Evolutionary conservation across 2,888 invertebrate genomes (phyloP).

Genomic region (Rhodophaea formosa): DNA sequence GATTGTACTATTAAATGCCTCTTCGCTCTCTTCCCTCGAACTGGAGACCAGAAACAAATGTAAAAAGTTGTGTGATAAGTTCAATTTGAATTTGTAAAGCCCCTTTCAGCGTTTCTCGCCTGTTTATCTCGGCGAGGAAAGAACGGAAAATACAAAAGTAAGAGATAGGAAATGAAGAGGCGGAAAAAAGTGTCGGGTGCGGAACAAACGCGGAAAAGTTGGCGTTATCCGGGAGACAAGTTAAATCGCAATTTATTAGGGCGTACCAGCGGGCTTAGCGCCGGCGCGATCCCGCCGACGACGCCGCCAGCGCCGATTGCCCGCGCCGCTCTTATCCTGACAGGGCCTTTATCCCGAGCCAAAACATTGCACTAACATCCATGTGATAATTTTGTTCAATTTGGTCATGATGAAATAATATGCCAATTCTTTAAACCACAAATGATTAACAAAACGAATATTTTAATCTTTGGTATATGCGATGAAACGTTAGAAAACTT

Average conservation of each 20-base stretch:
- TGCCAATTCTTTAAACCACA: too few species aligned
- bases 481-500: too few species aligned
- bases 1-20: slow-evolving; percentile 82
- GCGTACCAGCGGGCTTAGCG: slow-evolving; percentile 74
- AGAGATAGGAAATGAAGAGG: slow-evolving; percentile 82
- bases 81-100: slow-evolving; percentile 82
- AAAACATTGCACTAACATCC: neutral
- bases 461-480: too few species aligned
- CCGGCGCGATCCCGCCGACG: slow-evolving; percentile 35
- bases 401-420: too few species aligned
- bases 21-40: slow-evolving; percentile 78
- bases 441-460: too few species aligned
- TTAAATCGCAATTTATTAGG: slow-evolving; percentile 81
- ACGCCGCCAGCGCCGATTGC: slow-evolving; percentile 33
- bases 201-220: slow-evolving; percentile 80
- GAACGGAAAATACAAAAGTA: slow-evolving; percentile 81
- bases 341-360: neutral
- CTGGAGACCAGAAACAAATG: slow-evolving; percentile 81
- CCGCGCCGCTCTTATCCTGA: slow-evolving; percentile 22
- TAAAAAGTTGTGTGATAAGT: slow-evolving; percentile 82
- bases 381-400: neutral
- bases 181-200: slow-evolving; percentile 80
- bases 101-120: slow-evolving; percentile 81
- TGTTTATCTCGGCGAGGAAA: slow-evolving; percentile 78
- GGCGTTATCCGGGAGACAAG: slow-evolving; percentile 80